Evolutionary conservation across 2,797 vertebrate genomes (phyloP), one percentile per base, ranked within the genome.

Genomic region (Acrossocheilus fasciatus): DNA sequence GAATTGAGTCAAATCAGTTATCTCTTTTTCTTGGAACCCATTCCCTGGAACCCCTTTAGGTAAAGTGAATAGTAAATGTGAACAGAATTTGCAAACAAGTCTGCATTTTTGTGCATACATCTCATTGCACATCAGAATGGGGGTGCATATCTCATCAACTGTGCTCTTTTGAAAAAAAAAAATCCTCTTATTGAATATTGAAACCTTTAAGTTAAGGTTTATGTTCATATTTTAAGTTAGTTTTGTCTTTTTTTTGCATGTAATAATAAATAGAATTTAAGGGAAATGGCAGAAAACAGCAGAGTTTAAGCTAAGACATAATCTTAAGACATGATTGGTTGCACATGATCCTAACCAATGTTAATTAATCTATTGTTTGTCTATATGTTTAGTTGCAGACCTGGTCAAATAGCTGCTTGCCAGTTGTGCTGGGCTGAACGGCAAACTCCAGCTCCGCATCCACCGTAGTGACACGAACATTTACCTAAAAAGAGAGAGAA

Each of bases 371-470:
- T 76, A 7, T 36, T 8, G 43, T 2, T 57, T 52, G 34, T 30
- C 12, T 26, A 17, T 18, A 10, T 18, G 39, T 54, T 62, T 11
- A 59, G 39, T 34, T 57, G 93, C 95, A 89, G 54, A 97, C 98
- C 98, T 99, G 98, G 88, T 99, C 98, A 91, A 99, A 99, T 52
- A 99, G 96, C 93, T 99, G 97, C 64, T 99, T 99, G 90, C 98
- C 98, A 0, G 96, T 98, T 75, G 98, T 98, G 89, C 95, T 99
- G 81, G 96, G 97, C 96, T 98, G 98, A 95, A 99, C 97, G 91
- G 98, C 97, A 85, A 99, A 99, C 93, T 99, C 98, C 97, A 99
- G 95, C 96, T 99, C 98, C 1, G 98, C 98, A 80, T 99, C 98
- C 98, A 99, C 96, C 88, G 97, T 98, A 91, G 96, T 98, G 93